Conservation (phyloP, 2,113 vertebrate species). For the Campylomormyrus tamandua region DNA sequence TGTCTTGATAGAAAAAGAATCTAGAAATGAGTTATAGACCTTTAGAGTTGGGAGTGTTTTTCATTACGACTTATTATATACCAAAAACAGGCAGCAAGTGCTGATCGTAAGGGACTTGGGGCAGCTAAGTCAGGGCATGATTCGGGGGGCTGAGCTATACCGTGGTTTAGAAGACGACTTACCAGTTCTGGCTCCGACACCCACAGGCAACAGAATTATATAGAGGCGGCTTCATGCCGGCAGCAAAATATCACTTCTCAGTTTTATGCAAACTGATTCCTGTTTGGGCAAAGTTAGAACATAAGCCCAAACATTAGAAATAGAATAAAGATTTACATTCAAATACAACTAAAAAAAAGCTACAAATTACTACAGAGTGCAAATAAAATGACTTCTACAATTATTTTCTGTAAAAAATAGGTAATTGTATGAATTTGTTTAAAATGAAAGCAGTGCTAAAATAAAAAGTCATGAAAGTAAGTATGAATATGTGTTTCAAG, state of each 20-base stretch:
- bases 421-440: not conserved
- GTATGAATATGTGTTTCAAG: not conserved
- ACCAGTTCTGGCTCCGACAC: not conserved
- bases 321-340: not conserved
- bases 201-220: not conserved
- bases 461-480: not conserved
- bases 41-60: not conserved
- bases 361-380: not conserved
- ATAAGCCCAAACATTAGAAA: not conserved
- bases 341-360: not conserved
- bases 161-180: not conserved
- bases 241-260: not conserved
- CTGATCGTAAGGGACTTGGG: not conserved
- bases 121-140: not conserved
- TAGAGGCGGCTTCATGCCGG: not conserved
- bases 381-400: not conserved
- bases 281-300: not conserved
- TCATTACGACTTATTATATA: not conserved
- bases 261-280: not conserved
- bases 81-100: not conserved
- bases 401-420: not conserved
- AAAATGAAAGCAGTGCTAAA: not conserved
- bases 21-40: not conserved
- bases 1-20: not conserved
- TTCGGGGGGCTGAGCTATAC: not conserved